Conservation (phyloP, 2,888 invertebrate species). For the Pogonocherus hispidulus region DNA sequence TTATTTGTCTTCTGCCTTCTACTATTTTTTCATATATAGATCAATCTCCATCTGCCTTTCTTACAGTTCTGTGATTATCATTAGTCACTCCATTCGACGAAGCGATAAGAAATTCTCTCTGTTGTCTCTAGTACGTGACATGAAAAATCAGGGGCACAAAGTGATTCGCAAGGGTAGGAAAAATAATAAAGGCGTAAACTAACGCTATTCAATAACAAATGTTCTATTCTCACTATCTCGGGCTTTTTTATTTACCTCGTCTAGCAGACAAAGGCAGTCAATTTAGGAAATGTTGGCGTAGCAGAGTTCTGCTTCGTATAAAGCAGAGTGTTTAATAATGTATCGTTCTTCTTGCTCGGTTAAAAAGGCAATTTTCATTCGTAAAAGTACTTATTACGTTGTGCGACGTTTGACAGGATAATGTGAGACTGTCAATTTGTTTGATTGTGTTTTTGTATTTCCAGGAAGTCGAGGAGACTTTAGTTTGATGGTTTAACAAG, state of each 20-base stretch:
- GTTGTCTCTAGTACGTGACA: slow-evolving; percentile 19
- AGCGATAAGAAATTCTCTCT: slow-evolving; percentile 20
- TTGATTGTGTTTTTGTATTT: not conserved
- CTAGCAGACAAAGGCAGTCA: slow-evolving; percentile 19
- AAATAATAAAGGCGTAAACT: slow-evolving; percentile 21
- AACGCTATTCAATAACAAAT: slow-evolving; percentile 21
- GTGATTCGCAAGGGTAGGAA: slow-evolving; percentile 11
- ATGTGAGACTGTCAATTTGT: slow-evolving; percentile 1
- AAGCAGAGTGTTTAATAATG: not conserved
- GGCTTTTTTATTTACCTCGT: slow-evolving; percentile 7
- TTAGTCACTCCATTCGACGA: slow-evolving; percentile 28
- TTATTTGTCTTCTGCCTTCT: no score
- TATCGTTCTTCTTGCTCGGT: not conserved
- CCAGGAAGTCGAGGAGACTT: not conserved
- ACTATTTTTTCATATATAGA: not conserved
- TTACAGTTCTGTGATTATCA: slow-evolving; percentile 19
- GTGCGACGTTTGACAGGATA: not conserved
- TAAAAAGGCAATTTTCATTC: not conserved
- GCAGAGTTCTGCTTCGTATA: not conserved
- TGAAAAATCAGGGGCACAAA: slow-evolving; percentile 20
- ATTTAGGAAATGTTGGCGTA: not conserved
- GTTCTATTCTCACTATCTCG: slow-evolving; percentile 21
- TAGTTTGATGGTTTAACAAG: not conserved
- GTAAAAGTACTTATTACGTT: slow-evolving; percentile 1
- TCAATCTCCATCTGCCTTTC: not conserved